phyloP scores from a whole-genome alignment of 2,888 invertebrate genomes.

The Pomacea canaliculata region DNA sequence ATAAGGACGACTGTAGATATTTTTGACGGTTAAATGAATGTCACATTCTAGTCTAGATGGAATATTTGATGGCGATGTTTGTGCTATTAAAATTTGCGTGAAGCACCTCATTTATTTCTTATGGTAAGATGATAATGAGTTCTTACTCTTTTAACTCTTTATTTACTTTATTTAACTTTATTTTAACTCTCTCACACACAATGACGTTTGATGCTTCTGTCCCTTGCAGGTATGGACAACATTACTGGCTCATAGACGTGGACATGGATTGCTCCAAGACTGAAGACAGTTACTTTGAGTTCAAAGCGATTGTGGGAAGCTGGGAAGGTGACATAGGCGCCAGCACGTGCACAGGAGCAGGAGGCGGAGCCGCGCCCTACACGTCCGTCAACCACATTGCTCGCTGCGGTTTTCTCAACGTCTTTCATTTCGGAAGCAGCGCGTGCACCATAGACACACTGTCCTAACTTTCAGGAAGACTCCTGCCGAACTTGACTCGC shows the following conservation, averaged over 20 bases:
- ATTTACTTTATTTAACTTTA: too few species aligned
- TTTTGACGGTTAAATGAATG: too few species aligned
- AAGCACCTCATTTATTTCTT: too few species aligned
- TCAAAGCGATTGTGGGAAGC: constrained; percentile 64
- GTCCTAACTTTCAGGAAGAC: background rate
- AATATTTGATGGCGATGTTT: too few species aligned
- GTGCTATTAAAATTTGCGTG: too few species aligned
- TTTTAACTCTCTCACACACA: too few species aligned
- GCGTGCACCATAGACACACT: constrained; percentile 47
- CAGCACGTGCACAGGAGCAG: constrained; percentile 57
- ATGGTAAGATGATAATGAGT: too few species aligned
- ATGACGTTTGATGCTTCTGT: too few species aligned
- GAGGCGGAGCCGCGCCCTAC: constrained; percentile 41
- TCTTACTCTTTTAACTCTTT: too few species aligned
- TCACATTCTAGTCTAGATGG: too few species aligned
- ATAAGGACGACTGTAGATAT: too few species aligned
- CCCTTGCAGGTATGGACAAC: constrained; percentile 63
- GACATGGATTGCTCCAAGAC: constrained; percentile 70
- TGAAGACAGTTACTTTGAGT: constrained; percentile 70
- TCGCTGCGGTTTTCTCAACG: constrained; percentile 69
- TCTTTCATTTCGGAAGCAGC: constrained; percentile 61
- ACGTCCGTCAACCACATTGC: constrained; percentile 67
- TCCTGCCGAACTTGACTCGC: too few species aligned
- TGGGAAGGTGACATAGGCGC: constrained; percentile 66
- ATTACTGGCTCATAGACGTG: constrained; percentile 71